These are phyloP conservation scores for Thelaira solivaga DNA, from an alignment of 2,888 invertebrate species.

Conservation along the genomic window DNA sequence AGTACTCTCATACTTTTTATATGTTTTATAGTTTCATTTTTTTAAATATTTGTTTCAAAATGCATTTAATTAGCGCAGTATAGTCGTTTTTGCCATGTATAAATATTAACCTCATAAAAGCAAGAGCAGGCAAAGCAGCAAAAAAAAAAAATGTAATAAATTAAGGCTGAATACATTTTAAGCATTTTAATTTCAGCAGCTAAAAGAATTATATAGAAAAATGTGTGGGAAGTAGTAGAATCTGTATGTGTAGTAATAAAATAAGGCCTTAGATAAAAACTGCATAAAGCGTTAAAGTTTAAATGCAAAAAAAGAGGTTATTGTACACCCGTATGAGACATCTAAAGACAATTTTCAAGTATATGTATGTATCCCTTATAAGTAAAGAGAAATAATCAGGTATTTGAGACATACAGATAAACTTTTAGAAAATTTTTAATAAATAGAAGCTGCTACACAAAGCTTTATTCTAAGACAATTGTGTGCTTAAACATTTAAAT, in stretches of 20 bases:
- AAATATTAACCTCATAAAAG: slow-evolving; percentile 50
- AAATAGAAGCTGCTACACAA: too few species aligned
- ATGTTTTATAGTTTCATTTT: background rate
- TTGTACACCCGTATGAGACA: too few species aligned
- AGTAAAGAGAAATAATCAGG: too few species aligned
- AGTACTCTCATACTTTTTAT: slow-evolving; percentile 4
- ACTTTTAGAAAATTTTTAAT: too few species aligned
- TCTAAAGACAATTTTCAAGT: too few species aligned
- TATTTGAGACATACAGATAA: too few species aligned
- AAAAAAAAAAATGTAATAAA: slow-evolving; percentile 1
- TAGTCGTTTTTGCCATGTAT: slow-evolving; percentile 52
- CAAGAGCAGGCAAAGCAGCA: background rate
- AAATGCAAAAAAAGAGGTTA: background rate
- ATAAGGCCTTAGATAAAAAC: background rate
- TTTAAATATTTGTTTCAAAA: slow-evolving; percentile 25
- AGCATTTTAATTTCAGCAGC: slow-evolving; percentile 21
- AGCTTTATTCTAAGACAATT: too few species aligned
- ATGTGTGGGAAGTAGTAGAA: background rate
- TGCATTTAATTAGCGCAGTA: slow-evolving; percentile 61
- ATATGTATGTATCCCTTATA: too few species aligned
- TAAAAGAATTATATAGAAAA: background rate
- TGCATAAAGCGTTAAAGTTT: background rate
- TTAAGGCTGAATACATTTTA: slow-evolving; percentile 17
- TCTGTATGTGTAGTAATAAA: background rate
- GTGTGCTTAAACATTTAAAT: too few species aligned